A percentile compares a stretch with the other conserved stretches of the same genome.
Conservation (phyloP, 2,888 invertebrate genomes). For the Onthophagus sagittarius region DNA sequence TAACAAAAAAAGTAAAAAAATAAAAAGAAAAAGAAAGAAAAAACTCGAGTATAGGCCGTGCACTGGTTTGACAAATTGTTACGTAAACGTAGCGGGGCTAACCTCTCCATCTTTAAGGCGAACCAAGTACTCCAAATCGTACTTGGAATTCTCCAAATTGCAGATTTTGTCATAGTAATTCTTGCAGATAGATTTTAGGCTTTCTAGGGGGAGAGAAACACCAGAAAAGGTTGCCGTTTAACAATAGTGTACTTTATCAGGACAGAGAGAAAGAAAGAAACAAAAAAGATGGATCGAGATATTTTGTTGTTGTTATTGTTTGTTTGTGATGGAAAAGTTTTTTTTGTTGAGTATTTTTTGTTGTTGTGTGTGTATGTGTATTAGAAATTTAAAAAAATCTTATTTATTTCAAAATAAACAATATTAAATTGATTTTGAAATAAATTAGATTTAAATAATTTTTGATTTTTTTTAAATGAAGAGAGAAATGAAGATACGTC, state of each 20-base stretch:
- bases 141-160: constrained; percentile 90
- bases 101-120: constrained; percentile 99
- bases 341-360: not conserved
- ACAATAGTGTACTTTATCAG: not conserved
- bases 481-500: not conserved
- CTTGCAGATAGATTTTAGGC: constrained; percentile 71
- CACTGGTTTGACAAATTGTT: constrained; percentile 15
- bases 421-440: not conserved
- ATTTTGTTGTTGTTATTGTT: not conserved
- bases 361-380: not conserved
- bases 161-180: constrained; percentile 86
- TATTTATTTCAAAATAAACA: not conserved
- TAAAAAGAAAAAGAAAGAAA: constrained; percentile 7
- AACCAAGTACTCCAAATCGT: constrained; percentile 97
- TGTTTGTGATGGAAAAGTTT: not conserved
- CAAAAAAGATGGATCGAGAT: not conserved
- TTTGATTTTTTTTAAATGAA: not conserved
- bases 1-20: constrained; percentile 14
- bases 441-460: not conserved
- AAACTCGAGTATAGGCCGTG: constrained; percentile 18
- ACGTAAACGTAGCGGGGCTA: constrained; percentile 47
- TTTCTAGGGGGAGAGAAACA: constrained; percentile 53
- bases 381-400: constrained; percentile 1
- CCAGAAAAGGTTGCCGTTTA: constrained; percentile 2
- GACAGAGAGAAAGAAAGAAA: not conserved